A percentile compares a stretch with the other conserved stretches of the same genome.
Evolutionary conservation across 1,140 invertebrate species (phyloP).

Genomic region (Drosophila pseudoananassae): DNA sequence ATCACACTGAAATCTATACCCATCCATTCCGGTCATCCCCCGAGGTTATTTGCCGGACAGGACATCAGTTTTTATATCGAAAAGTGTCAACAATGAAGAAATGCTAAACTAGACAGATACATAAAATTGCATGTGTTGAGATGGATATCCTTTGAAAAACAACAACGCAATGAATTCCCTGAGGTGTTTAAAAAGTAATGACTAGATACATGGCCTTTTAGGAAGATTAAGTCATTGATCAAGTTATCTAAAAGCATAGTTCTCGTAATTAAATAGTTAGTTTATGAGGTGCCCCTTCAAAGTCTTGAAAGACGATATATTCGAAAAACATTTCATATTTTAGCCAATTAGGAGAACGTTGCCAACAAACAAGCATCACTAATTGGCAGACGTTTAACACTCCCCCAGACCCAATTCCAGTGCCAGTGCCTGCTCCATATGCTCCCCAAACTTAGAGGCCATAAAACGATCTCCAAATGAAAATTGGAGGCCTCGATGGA

Average conservation of each 20-base stretch:
- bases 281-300: neutral
- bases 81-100: conserved; percentile 36
- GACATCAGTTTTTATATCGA: conserved; percentile 53
- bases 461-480: conserved; percentile 47
- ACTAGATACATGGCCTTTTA: neutral
- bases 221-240: neutral
- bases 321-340: conserved; percentile 69
- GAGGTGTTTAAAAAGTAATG: neutral
- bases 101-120: conserved; percentile 16
- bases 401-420: conserved; percentile 10
- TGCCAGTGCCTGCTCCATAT: neutral
- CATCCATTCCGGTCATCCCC: conserved; percentile 34
- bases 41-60: conserved; percentile 45
- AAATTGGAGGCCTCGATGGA: conserved; percentile 56
- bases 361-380: conserved; percentile 57
- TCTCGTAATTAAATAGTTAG: neutral
- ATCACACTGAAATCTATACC: conserved; percentile 35
- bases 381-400: conserved; percentile 80
- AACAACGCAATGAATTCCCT: neutral
- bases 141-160: conserved; percentile 20
- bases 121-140: conserved; percentile 25
- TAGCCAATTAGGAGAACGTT: conserved; percentile 68
- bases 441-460: conserved; percentile 11
- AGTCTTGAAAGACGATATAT: conserved; percentile 44
- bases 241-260: neutral